Evolutionary conservation across 2,888 invertebrate species (phyloP).

Genomic region (Erynnis tages): DNA sequence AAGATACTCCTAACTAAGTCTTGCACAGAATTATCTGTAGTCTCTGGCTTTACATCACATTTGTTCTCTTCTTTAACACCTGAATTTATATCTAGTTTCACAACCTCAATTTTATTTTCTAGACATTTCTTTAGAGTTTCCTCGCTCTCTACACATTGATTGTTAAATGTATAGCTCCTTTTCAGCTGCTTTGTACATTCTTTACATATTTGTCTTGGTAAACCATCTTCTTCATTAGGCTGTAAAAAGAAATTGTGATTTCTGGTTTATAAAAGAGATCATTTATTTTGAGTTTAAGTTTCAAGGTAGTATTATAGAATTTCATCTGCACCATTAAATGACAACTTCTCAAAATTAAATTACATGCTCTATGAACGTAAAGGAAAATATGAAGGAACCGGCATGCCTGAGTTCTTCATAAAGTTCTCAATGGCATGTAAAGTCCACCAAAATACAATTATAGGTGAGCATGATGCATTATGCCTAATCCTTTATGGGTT

Average conservation of each 20-base stretch:
- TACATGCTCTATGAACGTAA: too few species aligned
- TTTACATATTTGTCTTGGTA: slow-evolving; percentile 67
- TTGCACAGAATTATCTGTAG: slow-evolving; percentile 1
- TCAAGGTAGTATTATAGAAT: too few species aligned
- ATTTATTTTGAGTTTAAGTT: too few species aligned
- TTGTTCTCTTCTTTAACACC: slow-evolving; percentile 17
- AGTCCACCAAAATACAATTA: too few species aligned
- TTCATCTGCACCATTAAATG: too few species aligned
- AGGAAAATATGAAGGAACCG: too few species aligned
- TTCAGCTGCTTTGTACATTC: slow-evolving; percentile 64
- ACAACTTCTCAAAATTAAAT: too few species aligned
- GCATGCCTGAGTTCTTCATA: too few species aligned
- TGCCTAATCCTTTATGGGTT: too few species aligned
- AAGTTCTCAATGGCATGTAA: too few species aligned
- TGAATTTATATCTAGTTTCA: slow-evolving; percentile 7
- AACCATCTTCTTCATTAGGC: slow-evolving; percentile 58
- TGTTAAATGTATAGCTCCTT: slow-evolving; percentile 57
- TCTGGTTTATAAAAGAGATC: neutral
- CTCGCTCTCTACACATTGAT: slow-evolving; percentile 63
- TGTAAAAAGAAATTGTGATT: slow-evolving; percentile 30
- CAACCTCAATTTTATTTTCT: slow-evolving; percentile 30
- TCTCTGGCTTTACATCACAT: slow-evolving; percentile 18
- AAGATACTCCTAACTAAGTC: slow-evolving; percentile 13
- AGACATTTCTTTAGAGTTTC: slow-evolving; percentile 47
- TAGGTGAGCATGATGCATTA: too few species aligned